Evolutionary conservation across 1,140 invertebrate genomes (phyloP).

Genomic region (Cherax destructor): DNA sequence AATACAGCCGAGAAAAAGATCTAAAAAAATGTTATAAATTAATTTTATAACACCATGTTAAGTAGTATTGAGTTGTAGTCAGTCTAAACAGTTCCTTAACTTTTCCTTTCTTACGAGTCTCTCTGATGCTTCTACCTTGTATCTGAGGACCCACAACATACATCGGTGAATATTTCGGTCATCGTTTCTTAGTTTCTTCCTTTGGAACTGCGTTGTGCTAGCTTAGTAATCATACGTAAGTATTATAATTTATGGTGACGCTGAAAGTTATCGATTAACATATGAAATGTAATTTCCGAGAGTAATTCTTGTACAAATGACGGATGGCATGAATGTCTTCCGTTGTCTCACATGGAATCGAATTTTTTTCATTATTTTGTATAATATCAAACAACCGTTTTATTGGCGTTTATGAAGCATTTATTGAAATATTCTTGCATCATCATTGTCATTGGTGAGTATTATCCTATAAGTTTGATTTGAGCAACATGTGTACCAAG

Average conservation of each 20-base stretch:
- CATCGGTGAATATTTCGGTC: background rate
- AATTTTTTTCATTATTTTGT: too few relatives aligned
- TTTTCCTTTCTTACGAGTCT: background rate
- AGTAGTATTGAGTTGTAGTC: background rate
- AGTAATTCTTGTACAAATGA: too few relatives aligned
- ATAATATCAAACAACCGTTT: too few relatives aligned
- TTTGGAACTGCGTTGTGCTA: background rate
- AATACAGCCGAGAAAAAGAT: background rate
- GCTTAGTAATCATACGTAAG: too few relatives aligned
- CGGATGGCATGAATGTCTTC: too few relatives aligned
- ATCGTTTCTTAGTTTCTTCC: background rate
- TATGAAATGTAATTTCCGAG: background rate
- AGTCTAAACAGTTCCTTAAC: slow-evolving; percentile 52
- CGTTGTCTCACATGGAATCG: too few relatives aligned
- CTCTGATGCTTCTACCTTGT: too few relatives aligned
- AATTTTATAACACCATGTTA: background rate
- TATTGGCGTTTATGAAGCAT: too few relatives aligned
- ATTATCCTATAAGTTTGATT: too few relatives aligned
- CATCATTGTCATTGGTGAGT: too few relatives aligned
- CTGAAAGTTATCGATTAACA: background rate
- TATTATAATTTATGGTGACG: background rate
- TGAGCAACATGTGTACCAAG: too few relatives aligned
- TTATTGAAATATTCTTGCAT: too few relatives aligned
- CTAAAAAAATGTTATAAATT: background rate
- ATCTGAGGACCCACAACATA: background rate